Evolutionary conservation across 2,888 invertebrate species (phyloP).

Genomic region (Escarpia spicata): DNA sequence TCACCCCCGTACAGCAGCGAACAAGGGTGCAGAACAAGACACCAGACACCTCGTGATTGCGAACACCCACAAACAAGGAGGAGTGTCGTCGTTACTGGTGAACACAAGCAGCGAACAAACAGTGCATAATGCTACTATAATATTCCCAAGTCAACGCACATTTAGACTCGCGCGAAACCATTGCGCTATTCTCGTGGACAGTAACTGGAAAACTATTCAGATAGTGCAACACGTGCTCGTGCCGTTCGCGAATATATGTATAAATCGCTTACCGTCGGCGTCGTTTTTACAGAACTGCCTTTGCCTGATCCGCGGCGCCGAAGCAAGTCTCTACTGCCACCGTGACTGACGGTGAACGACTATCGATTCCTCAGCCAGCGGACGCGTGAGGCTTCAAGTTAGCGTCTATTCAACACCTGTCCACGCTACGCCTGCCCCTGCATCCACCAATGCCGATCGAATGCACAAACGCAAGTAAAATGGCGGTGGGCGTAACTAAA

Average conservation of each 20-base stretch:
- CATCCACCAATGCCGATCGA: background rate
- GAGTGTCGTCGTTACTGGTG: background rate
- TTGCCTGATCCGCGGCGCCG: background rate
- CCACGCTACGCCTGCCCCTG: background rate
- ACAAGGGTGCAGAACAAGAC: background rate
- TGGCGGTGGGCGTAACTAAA: background rate
- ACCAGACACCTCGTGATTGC: background rate
- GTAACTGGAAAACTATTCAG: slow-evolving; percentile 7
- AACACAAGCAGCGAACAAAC: background rate
- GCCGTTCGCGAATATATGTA: background rate
- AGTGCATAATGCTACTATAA: background rate
- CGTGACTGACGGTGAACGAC: background rate
- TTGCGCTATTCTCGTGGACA: background rate
- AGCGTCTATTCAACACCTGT: background rate
- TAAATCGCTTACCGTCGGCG: background rate
- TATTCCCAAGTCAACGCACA: background rate
- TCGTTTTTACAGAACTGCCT: background rate
- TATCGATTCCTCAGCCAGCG: background rate
- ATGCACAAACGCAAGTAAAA: background rate
- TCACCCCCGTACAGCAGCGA: too few species aligned
- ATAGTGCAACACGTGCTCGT: too few species aligned
- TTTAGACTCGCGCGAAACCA: background rate
- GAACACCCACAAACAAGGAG: background rate
- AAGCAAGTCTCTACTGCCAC: background rate
- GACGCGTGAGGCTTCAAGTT: background rate